phyloP scores from a whole-genome alignment of 2,888 invertebrate genomes.

The Eristalinus aeneus region DNA sequence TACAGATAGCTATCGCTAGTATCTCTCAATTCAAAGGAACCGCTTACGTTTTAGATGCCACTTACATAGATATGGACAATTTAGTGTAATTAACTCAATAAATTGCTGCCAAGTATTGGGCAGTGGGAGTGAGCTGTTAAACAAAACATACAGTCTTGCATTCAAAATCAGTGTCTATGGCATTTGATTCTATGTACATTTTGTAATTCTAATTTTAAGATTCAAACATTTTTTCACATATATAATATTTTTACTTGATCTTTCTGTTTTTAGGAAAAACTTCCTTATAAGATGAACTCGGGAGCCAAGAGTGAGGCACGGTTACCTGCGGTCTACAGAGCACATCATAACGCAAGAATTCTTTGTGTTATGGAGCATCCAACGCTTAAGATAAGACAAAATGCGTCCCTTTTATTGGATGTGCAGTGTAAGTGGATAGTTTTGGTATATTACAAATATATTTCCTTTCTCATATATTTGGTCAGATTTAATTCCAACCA shows the following conservation, averaged over 20 bases:
- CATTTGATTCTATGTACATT: not conserved
- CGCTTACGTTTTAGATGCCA: slow-evolving; percentile 16
- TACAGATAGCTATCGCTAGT: not conserved
- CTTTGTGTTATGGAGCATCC: slow-evolving; percentile 90
- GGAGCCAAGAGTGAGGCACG: slow-evolving; percentile 85
- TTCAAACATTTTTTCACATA: not conserved
- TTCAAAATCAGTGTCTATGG: no score
- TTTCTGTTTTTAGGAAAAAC: slow-evolving; percentile 76
- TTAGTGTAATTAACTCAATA: slow-evolving; percentile 24
- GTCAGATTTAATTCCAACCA: no score
- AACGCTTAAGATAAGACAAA: slow-evolving; percentile 80
- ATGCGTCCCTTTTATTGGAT: slow-evolving; percentile 80
- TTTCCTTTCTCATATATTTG: not conserved
- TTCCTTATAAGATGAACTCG: slow-evolving; percentile 80
- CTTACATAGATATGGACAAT: slow-evolving; percentile 20
- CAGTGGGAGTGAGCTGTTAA: not conserved
- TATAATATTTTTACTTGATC: not conserved
- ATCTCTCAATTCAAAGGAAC: not conserved
- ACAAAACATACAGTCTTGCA: not conserved
- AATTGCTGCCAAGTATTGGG: slow-evolving; percentile 10
- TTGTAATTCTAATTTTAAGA: not conserved
- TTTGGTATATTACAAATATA: not conserved
- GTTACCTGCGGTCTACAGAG: slow-evolving; percentile 88
- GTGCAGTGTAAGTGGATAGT: slow-evolving; percentile 79
- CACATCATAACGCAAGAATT: slow-evolving; percentile 93